These are phyloP conservation scores for Lysiphlebus fabarum DNA, from an alignment of 1,140 invertebrate genomes.

Conservation along the genomic window DNA sequence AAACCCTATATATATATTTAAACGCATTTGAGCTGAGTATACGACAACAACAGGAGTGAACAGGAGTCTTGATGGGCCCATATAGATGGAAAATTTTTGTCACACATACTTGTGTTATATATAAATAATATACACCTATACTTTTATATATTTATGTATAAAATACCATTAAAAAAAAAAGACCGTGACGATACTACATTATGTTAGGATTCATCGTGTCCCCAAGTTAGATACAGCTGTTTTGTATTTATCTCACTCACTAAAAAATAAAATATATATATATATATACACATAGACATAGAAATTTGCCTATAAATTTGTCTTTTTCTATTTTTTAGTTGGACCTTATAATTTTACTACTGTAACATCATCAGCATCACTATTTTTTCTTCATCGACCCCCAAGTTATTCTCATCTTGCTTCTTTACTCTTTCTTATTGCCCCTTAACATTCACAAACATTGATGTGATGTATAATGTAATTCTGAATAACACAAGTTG, in stretches of 20 bases:
- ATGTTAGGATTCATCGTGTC: background rate
- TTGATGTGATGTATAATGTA: too few species aligned
- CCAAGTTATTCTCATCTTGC: background rate
- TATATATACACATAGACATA: background rate
- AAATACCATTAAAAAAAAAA: conserved; percentile 28
- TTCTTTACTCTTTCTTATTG: too few species aligned
- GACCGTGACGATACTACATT: conserved; percentile 38
- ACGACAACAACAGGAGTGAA: conserved; percentile 26
- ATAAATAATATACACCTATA: too few species aligned
- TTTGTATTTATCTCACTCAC: conserved; percentile 37
- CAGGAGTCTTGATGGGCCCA: conserved; percentile 19
- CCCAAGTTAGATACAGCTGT: conserved; percentile 40
- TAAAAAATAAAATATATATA: conserved; percentile 14
- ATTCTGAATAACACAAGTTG: too few species aligned
- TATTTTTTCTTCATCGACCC: conserved; percentile 5
- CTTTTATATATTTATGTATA: background rate
- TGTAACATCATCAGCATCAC: background rate
- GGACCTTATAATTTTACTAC: background rate
- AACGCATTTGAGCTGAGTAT: conserved; percentile 14
- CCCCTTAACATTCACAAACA: too few species aligned
- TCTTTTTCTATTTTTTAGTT: conserved; percentile 29
- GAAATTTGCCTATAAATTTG: too few species aligned
- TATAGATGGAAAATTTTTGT: conserved; percentile 1
- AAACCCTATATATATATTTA: conserved; percentile 19
- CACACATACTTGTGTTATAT: background rate